Evolutionary conservation across 2,888 invertebrate species (phyloP), one percentile per base, ranked within the genome.

Genomic region (Tetramorium bicarinatum): DNA sequence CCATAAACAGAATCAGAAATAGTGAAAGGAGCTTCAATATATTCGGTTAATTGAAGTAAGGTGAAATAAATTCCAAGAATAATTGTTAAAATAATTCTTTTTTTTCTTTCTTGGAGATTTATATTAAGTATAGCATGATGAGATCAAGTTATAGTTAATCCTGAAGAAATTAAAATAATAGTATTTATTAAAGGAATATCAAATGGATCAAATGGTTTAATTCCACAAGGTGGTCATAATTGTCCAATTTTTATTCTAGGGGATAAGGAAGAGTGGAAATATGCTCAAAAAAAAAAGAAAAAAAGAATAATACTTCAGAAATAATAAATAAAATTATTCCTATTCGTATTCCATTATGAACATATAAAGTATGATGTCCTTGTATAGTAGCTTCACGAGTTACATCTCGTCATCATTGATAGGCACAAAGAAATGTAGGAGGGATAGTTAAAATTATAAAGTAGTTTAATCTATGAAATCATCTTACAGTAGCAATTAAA

Each of bases 181-280:
- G 97, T 97, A 95, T 97, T 97, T 94, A 97, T 92, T 89, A 97
- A 76, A 0, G 97, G 97, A 89, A 97, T 96, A 95, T 96, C 96
- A 83, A 97, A n/a, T n/a, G n/a, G n/a, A n/a, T n/a, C n/a, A n/a
- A n/a, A 96, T 0, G 97, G 97, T 29, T 97, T 97, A 95, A 97
- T 96, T n/a, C n/a, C n/a, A n/a, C n/a, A n/a, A n/a, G n/a, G n/a
- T n/a, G n/a, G 97, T 96, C 97, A 97, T 34, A 94, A 0, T 44
- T 15, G 13, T 0, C 69, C 29, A 21, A 64, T 64, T 15, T 64
- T 41, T 44, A 44, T 64, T 0, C 11, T 2, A 0, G 67, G 67
- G 0, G 96, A 96, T 21, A 96, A 93, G 96, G 96, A 88, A 0
- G n/a, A 15, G 0, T 80, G 61, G 8, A 71, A 71, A 0, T 80